phyloP scores from a whole-genome alignment of 2,888 invertebrate genomes.

The Panzeria rudis region DNA sequence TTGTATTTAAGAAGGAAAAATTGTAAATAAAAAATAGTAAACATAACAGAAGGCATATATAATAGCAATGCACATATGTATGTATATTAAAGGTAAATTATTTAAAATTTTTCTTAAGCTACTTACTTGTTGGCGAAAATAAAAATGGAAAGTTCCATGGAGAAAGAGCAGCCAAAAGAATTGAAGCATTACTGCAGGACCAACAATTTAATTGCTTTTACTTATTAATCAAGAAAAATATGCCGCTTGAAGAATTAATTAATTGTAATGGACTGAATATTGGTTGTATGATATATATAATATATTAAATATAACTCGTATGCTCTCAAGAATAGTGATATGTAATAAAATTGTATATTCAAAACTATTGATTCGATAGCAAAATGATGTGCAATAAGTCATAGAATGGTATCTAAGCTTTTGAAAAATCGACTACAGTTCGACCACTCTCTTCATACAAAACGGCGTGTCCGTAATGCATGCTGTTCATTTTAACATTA shows the following conservation, averaged over 20 bases:
- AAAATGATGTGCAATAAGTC: too few species aligned
- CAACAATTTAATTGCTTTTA: slow-evolving; percentile 19
- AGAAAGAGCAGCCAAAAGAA: slow-evolving; percentile 1
- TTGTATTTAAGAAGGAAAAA: slow-evolving; percentile 13
- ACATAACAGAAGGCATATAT: not conserved
- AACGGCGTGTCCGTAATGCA: too few species aligned
- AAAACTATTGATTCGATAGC: too few species aligned
- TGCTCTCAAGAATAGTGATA: too few species aligned
- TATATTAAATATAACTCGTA: not conserved
- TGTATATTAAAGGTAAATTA: slow-evolving; percentile 9
- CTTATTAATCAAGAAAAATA: slow-evolving; percentile 8
- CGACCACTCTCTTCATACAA: too few species aligned
- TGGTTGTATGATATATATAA: not conserved
- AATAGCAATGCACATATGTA: slow-evolving; percentile 13
- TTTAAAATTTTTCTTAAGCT: slow-evolving; percentile 4
- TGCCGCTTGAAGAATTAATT: not conserved
- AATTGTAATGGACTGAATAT: not conserved
- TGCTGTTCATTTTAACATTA: too few species aligned
- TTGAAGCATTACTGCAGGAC: not conserved
- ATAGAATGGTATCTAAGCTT: too few species aligned
- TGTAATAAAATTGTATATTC: too few species aligned
- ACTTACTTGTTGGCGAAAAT: not conserved
- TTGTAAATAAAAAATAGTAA: not conserved
- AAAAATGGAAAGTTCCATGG: not conserved
- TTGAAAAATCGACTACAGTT: too few species aligned